Percentiles rank a stretch among this genome's conserved stretches.
Evolutionary conservation across 1,140 invertebrate species (phyloP).

Genomic region (Drosophila pseudoananassae): DNA sequence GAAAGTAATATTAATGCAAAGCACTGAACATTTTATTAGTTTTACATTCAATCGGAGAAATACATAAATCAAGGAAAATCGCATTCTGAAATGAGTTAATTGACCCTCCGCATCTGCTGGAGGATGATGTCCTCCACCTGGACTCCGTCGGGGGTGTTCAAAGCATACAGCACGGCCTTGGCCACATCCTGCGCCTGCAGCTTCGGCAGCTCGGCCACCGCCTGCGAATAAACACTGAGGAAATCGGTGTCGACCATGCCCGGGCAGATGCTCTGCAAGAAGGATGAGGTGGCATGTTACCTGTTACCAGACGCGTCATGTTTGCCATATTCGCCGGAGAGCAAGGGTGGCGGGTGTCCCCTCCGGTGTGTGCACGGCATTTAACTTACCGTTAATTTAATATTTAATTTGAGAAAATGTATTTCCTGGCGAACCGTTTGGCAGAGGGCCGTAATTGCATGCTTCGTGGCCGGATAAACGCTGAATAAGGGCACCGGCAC

Average conservation of each 20-base stretch:
- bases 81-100: constrained; percentile 13
- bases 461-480: constrained; percentile 87
- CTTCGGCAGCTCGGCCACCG: constrained; percentile 82
- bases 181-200: constrained; percentile 85
- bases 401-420: constrained; percentile 84
- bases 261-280: constrained; percentile 86
- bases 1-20: no score
- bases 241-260: constrained; percentile 87
- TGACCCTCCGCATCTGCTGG: constrained; percentile 69
- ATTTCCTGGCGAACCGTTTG: constrained; percentile 87
- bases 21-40: background rate
- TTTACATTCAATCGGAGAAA: background rate
- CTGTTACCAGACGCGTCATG: constrained; percentile 45
- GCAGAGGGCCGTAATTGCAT: constrained; percentile 86
- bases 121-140: constrained; percentile 83
- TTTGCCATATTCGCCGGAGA: constrained; percentile 30
- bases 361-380: constrained; percentile 68
- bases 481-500: constrained; percentile 84
- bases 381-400: constrained; percentile 85
- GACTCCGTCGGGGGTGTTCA: constrained; percentile 85
- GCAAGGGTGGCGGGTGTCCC: background rate
- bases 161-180: constrained; percentile 84
- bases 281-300: background rate
- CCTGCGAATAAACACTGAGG: constrained; percentile 79
- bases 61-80: background rate